A percentile compares a stretch with the other conserved stretches of the same genome.
These are phyloP conservation scores for Synergus japonicus DNA, from an alignment of 2,888 invertebrate genomes.

Conservation along the genomic window DNA sequence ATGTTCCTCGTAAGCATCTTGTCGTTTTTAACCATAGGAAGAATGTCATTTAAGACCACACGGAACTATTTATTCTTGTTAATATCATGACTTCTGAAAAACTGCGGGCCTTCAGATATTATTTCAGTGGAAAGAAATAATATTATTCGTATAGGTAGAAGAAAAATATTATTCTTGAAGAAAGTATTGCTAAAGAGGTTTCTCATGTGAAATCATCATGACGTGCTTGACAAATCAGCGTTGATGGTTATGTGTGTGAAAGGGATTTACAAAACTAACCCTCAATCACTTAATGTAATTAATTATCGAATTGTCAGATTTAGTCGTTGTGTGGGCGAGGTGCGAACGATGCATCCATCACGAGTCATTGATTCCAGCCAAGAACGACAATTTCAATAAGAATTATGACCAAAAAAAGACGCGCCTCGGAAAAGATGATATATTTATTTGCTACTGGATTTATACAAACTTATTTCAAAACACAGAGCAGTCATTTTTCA, in stretches of 20 bases:
- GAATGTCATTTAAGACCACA: neutral
- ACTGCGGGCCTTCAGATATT: neutral
- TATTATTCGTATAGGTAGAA: neutral
- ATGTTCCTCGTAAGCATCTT: neutral
- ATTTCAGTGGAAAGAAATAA: neutral
- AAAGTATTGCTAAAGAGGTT: neutral
- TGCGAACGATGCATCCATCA: neutral
- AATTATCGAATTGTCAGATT: neutral
- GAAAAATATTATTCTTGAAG: slow-evolving; percentile 4
- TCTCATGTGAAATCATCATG: neutral
- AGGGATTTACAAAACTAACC: neutral
- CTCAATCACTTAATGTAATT: neutral
- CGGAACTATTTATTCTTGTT: neutral
- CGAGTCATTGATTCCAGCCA: neutral
- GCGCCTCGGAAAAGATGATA: neutral
- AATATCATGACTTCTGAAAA: neutral
- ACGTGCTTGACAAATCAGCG: neutral
- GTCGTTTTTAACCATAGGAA: neutral
- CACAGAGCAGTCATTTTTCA: slow-evolving; percentile 34
- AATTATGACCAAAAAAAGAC: neutral
- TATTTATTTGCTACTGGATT: neutral
- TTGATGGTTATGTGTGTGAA: neutral
- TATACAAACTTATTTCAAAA: neutral
- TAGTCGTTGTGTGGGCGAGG: slow-evolving; percentile 7
- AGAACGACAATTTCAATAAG: neutral